These are phyloP conservation scores for Drosophila punjabiensis DNA, from an alignment of 1,140 invertebrate genomes.

Conservation along the genomic window DNA sequence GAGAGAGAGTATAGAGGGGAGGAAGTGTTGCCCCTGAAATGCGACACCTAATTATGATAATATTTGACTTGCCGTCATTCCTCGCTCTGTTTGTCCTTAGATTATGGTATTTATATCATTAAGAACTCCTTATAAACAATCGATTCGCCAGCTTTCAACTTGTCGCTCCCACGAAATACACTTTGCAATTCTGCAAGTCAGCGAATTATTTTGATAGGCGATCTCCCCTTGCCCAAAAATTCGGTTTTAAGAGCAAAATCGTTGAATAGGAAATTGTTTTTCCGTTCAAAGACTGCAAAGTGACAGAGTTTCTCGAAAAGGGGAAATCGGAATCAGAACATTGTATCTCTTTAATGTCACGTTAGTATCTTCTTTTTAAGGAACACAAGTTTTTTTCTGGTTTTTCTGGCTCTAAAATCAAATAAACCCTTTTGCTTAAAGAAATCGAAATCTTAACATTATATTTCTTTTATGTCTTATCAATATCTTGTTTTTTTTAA, in stretches of 20 bases:
- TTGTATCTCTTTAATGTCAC: too few species aligned
- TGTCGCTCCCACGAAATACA: neutral
- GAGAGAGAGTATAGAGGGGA: neutral
- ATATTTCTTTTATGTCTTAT: too few species aligned
- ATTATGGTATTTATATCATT: neutral
- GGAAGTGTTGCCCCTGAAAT: slow-evolving; percentile 1
- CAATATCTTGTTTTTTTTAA: too few species aligned
- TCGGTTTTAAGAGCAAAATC: neutral
- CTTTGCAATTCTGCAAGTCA: neutral
- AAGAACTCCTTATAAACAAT: neutral
- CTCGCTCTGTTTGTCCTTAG: neutral
- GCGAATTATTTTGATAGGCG: neutral
- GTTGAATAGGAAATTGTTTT: neutral
- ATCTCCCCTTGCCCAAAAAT: neutral
- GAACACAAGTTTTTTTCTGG: too few species aligned
- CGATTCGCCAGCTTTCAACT: neutral
- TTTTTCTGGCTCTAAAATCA: too few species aligned
- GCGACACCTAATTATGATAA: slow-evolving; percentile 11
- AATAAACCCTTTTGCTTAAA: too few species aligned
- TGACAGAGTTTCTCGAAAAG: neutral
- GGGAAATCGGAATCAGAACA: neutral
- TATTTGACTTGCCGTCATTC: neutral
- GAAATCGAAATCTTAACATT: neutral
- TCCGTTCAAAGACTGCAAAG: neutral
- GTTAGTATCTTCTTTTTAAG: too few species aligned